These are phyloP conservation scores for Dromaius novaehollandiae DNA, from an alignment of 2,113 vertebrate genomes.

Conservation along the genomic window DNA sequence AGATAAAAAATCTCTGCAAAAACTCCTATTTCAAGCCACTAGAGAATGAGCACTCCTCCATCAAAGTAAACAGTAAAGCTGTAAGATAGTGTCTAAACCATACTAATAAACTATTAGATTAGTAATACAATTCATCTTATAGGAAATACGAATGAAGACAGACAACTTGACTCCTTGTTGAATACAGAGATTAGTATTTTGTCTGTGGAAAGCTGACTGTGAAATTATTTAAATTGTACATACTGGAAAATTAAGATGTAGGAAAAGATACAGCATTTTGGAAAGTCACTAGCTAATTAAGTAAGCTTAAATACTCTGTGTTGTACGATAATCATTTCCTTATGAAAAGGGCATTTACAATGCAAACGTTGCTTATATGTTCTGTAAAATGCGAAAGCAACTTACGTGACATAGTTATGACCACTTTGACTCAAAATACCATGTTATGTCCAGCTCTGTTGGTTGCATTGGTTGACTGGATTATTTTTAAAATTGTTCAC, in stretches of 20 bases:
- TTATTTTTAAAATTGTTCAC: not conserved
- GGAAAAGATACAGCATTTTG: not conserved
- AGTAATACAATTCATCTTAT: constrained; percentile 54
- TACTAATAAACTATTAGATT: constrained; percentile 32
- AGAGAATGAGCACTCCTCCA: constrained; percentile 44
- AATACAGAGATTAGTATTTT: not conserved
- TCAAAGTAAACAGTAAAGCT: constrained; percentile 56
- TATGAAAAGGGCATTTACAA: not conserved
- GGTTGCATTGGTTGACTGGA: not conserved
- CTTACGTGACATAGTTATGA: not conserved
- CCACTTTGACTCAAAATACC: not conserved
- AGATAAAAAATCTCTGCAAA: constrained; percentile 5
- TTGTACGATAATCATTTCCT: not conserved
- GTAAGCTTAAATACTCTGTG: not conserved
- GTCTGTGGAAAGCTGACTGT: not conserved
- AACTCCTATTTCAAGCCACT: constrained; percentile 37
- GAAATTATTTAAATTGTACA: constrained; percentile 6
- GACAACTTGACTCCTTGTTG: not conserved
- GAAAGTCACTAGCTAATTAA: not conserved
- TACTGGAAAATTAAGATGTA: not conserved
- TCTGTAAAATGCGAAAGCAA: not conserved
- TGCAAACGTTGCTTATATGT: not conserved
- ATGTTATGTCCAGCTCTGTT: not conserved
- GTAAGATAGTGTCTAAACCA: constrained; percentile 40
- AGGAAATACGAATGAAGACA: constrained; percentile 31